Base-by-base conservation (phyloP, 2,888 invertebrate genomes). In the Drosophila trichaetosa region DNA sequence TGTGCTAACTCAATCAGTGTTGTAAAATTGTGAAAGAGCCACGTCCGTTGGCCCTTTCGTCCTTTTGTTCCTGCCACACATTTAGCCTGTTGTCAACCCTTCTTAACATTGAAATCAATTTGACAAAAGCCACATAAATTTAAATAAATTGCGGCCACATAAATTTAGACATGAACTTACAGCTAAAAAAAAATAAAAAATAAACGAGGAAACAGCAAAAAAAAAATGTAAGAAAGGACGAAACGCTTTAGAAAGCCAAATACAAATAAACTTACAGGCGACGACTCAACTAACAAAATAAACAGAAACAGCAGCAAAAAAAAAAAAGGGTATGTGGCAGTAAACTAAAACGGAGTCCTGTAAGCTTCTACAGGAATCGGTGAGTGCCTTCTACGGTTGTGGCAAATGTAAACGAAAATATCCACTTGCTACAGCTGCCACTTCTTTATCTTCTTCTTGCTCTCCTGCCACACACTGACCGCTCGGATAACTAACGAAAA, bases 51-150 rank as follows among this genome's bases (percentile, higher is more conserved):
- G 40, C 27, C 38, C 34, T 8, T 18, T 31, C 31, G 10, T 29
- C 13, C 27, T 29, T 57, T 40, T 10, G 40, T 31, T 57, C 16
- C 24, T 27, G 31, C 6, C 57, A 49, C 68, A 64, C 63, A 49
- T 69, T 89, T 71, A 67, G 90, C 69, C 83, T 83, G 90, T 86
- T 87, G 90, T 86, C 89, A 89, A 90, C 89, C 90, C 90, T 87
- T 90, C 76, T 87, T 83, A 80, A 73, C 85, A 88, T 85, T 88
- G 85, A 89, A 90, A 90, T 89, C 87, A 87, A 90, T 87, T 87
- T 90, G 90, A 85, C 85, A 82, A 89, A 90, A 90, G 80, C 90
- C 89, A 87, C 90, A 90, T 90, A 87, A 87, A 90, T 87, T 90
- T 87, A 87, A 87, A 87, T 87, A 85, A 90, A 85, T 87, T 89